phyloP scores from a whole-genome alignment of 2,113 vertebrate genomes.

The Ascaphus truei region DNA sequence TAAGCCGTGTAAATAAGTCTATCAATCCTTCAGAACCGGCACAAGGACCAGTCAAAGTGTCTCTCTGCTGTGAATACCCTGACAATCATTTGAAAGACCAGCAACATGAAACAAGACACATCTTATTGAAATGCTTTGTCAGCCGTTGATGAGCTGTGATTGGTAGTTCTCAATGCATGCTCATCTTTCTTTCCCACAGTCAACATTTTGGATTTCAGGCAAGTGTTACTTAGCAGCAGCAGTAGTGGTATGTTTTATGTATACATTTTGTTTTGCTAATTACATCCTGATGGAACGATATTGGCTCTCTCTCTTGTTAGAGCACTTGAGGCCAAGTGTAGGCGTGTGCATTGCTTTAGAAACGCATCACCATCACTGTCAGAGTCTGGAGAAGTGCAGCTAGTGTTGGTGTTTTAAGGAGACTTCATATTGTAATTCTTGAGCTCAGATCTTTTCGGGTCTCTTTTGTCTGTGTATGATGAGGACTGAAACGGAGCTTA shows the following conservation, averaged over 20 bases:
- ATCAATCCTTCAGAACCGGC: background rate
- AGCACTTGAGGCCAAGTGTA: slow-evolving; percentile 62
- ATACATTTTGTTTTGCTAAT: slow-evolving; percentile 47
- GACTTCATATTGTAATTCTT: slow-evolving; percentile 62
- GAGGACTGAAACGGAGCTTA: slow-evolving; percentile 68
- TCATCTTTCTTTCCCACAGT: slow-evolving; percentile 60
- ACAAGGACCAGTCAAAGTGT: background rate
- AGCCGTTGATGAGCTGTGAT: slow-evolving; percentile 47
- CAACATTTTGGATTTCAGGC: slow-evolving; percentile 41
- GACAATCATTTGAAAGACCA: background rate
- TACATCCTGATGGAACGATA: slow-evolving; percentile 47
- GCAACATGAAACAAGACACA: slow-evolving; percentile 31
- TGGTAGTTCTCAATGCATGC: slow-evolving; percentile 48
- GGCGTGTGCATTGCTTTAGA: slow-evolving; percentile 59
- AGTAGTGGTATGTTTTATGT: slow-evolving; percentile 38
- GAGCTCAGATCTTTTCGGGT: slow-evolving; percentile 63
- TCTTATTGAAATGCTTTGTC: slow-evolving; percentile 47
- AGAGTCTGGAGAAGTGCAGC: slow-evolving; percentile 47
- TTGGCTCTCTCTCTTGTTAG: slow-evolving; percentile 56
- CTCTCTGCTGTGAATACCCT: background rate
- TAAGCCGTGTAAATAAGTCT: slow-evolving; percentile 12
- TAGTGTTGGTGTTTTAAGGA: slow-evolving; percentile 57
- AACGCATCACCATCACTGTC: slow-evolving; percentile 45
- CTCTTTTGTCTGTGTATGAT: slow-evolving; percentile 63
- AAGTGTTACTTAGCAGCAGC: slow-evolving; percentile 61